Evolutionary conservation across 2,888 invertebrate species (phyloP).

Genomic region (Oscheius sp.): DNA sequence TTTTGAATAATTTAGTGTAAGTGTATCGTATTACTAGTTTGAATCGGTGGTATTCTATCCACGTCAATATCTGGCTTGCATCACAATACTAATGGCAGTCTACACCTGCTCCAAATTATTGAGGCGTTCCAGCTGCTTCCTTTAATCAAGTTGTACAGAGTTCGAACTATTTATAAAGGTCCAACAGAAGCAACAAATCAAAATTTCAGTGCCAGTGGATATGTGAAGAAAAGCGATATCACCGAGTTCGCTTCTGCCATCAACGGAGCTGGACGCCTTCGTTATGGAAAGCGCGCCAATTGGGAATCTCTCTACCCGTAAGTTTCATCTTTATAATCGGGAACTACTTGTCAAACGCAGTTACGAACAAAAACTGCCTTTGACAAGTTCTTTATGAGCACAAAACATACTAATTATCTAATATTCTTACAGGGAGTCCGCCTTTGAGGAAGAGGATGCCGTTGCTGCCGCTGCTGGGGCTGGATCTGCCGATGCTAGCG

Average conservation of each 20-base stretch:
- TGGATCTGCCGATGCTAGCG: background rate
- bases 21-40: too few relatives aligned
- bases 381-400: background rate
- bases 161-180: background rate
- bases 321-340: background rate
- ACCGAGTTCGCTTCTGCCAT: conserved; percentile 51
- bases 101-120: too few relatives aligned
- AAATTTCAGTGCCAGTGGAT: conserved; percentile 16
- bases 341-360: background rate
- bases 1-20: background rate
- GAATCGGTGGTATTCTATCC: background rate
- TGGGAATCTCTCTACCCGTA: conserved; percentile 32
- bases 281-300: conserved; percentile 56
- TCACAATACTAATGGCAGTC: too few relatives aligned
- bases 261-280: conserved; percentile 57
- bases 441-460: background rate
- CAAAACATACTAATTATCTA: background rate
- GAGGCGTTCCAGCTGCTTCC: background rate
- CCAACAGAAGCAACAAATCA: background rate
- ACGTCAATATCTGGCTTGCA: conserved; percentile 1
- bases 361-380: background rate
- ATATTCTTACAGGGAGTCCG: conserved; percentile 14
- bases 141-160: background rate
- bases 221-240: conserved; percentile 53
- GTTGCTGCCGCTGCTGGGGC: background rate